Conservation (phyloP, 2,888 invertebrate genomes). For the Orthonychiurus folsomi region DNA sequence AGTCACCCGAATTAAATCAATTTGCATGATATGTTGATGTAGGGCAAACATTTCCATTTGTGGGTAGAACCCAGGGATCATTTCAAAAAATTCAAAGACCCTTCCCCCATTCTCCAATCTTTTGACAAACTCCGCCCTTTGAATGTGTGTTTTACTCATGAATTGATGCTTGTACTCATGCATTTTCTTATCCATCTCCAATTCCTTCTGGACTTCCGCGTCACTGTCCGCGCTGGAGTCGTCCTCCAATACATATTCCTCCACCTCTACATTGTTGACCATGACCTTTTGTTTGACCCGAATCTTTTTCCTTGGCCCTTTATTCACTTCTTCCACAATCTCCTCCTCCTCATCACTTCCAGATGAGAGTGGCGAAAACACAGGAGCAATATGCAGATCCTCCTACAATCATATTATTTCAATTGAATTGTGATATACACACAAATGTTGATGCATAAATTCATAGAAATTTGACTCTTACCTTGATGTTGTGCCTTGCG, state of each 20-base stretch:
- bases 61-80: slow-evolving; percentile 21
- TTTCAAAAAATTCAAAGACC: slow-evolving; percentile 13
- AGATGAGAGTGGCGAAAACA: background rate
- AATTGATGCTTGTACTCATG: slow-evolving; percentile 1
- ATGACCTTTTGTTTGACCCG: slow-evolving; percentile 6
- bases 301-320: slow-evolving; percentile 14
- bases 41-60: slow-evolving; percentile 33
- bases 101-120: slow-evolving; percentile 15
- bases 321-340: background rate
- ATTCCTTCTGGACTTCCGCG: background rate
- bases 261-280: slow-evolving; percentile 12
- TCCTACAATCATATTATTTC: background rate
- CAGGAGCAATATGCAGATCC: background rate
- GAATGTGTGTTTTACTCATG: background rate
- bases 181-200: slow-evolving; percentile 5
- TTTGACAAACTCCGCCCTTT: slow-evolving; percentile 7
- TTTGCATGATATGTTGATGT: slow-evolving; percentile 31
- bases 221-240: slow-evolving; percentile 22
- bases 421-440: too few relatives aligned
- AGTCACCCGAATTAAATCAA: slow-evolving; percentile 16
- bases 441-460: too few relatives aligned
- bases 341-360: background rate
- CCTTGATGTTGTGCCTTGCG: too few relatives aligned
- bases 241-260: slow-evolving; percentile 14
- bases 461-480: background rate